Evolutionary conservation across 2,797 vertebrate genomes (phyloP), one percentile per base, ranked within the genome.

Genomic region (Tangara arthus): DNA sequence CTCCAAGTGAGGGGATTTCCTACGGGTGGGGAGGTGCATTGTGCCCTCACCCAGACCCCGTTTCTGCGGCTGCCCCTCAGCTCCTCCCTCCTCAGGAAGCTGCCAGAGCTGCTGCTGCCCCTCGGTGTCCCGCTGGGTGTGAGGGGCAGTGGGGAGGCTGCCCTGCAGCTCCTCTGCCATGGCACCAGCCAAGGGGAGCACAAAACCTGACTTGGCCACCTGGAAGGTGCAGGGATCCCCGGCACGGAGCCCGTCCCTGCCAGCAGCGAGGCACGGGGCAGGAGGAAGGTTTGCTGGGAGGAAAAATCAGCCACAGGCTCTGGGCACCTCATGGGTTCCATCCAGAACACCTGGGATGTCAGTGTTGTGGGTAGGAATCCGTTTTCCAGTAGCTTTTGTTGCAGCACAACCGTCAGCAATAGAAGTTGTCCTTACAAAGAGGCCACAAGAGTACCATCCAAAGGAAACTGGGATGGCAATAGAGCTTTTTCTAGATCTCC

Each of bases 21-120:
- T 47, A 1, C 0, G 1, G 11, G 12, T 65, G 72, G 28, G 52
- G 37, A 81, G 35, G 9, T 28, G 53, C 71, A 44, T 30, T 34
- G 7, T 27, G 60, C 34, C 64, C 12, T 64, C 2, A 1, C 22
- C 0, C 0, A 76, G 68, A 77, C 49, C 39, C 26, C 1, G 0
- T 15, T 70, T 71, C 39, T 27, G n/a, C 1, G 0, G 49, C 35
- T 75, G 42, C 28, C 11, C 27, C 53, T 68, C 22, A 19, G 8
- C 35, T 70, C 49, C 44, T 44, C 28, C 6, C 34, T 69, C 32
- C 37, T 35, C 1, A 0, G 2, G 16, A 42, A 77, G 60, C 52
- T 89, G 47, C 63, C 65, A 47, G 12, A 41, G 34, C 19, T 0
- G 0, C 68, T 65, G 47, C 56, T 65, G 32, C 19, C 10, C 35